Conservation (phyloP, 2,113 vertebrate genomes). For the Entomyzon cyanotis region DNA sequence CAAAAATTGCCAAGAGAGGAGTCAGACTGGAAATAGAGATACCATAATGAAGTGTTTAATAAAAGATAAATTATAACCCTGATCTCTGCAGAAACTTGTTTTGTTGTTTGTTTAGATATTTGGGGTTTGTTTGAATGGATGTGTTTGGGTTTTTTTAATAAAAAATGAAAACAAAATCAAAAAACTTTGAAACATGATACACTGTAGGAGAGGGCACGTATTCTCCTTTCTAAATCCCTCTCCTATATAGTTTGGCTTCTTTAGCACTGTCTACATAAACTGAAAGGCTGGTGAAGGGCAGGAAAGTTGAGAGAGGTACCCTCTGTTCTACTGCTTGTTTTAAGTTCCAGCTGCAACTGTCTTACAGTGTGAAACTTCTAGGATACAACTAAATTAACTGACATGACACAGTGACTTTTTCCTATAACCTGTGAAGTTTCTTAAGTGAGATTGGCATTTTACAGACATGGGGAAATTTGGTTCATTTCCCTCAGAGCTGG, state of each 20-base stretch:
- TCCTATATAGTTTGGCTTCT: not conserved
- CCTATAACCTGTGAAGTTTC: not conserved
- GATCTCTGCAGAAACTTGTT: not conserved
- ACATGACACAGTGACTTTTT: not conserved
- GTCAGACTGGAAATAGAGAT: not conserved
- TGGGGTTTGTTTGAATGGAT: not conserved
- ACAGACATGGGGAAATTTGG: rapidly evolving
- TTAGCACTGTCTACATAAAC: not conserved
- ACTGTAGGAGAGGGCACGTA: not conserved
- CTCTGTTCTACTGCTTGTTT: not conserved
- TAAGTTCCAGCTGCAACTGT: not conserved
- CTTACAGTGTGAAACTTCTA: not conserved
- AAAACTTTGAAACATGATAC: not conserved
- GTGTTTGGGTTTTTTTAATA: not conserved
- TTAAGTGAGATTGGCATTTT: not conserved
- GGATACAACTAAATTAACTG: not conserved
- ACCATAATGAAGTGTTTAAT: not conserved
- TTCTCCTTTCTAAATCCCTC: not conserved
- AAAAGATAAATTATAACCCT: not conserved
- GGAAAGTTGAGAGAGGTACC: not conserved
- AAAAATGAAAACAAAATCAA: no score
- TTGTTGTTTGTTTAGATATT: not conserved
- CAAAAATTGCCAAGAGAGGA: not conserved
- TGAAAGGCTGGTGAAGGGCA: not conserved
- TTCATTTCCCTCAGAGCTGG: not conserved